A percentile compares a stretch with the other conserved stretches of the same genome.
phyloP scores from a whole-genome alignment of 2,797 vertebrate genomes.

The Poecilia picta region DNA sequence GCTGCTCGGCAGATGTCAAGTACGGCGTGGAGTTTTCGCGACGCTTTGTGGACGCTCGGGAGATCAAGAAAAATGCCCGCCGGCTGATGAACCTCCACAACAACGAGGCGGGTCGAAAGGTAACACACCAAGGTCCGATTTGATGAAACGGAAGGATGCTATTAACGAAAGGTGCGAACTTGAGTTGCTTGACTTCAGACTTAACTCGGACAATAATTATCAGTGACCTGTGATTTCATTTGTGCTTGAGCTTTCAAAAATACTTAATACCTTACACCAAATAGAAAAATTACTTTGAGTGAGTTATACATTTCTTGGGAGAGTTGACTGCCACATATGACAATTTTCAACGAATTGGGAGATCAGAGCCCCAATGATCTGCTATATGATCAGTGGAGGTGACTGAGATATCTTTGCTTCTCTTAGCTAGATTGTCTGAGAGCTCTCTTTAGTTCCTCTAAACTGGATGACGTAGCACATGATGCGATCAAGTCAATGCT shows the following conservation, averaged over 20 bases:
- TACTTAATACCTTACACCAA: neutral
- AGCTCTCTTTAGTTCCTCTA: neutral
- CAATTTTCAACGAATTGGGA: neutral
- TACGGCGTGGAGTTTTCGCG: constrained; percentile 98
- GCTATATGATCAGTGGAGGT: neutral
- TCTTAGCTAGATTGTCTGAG: neutral
- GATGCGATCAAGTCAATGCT: neutral
- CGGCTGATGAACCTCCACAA: constrained; percentile 99
- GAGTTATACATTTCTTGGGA: neutral
- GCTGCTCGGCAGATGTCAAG: constrained; percentile 96
- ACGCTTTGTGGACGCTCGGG: constrained; percentile 95
- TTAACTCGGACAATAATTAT: neutral
- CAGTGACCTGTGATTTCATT: neutral
- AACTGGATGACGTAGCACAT: neutral
- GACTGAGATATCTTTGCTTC: neutral
- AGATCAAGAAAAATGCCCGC: constrained; percentile 97
- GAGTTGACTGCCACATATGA: neutral
- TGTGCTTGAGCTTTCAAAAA: neutral
- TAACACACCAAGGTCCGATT: constrained; percentile 54
- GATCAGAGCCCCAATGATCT: neutral
- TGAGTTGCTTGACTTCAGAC: neutral
- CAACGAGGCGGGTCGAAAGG: constrained; percentile 98
- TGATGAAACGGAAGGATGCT: neutral
- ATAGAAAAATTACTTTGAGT: neutral
- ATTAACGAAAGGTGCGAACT: neutral